phyloP scores from a whole-genome alignment of 1,140 invertebrate genomes.

The Lysiphlebus fabarum region DNA sequence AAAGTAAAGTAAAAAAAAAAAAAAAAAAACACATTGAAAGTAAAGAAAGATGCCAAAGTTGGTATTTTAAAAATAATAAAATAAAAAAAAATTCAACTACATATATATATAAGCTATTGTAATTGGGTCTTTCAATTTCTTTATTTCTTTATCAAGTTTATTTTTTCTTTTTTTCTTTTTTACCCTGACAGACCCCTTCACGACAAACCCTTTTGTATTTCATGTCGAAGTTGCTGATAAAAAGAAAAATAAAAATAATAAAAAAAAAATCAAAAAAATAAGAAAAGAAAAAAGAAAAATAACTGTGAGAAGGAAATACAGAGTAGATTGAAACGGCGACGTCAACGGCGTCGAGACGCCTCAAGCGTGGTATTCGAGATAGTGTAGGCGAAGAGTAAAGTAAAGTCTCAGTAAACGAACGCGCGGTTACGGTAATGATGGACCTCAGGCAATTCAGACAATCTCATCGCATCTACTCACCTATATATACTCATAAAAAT shows the following conservation, averaged over 20 bases:
- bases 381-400: conserved; percentile 7
- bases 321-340: conserved; percentile 9
- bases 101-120: not conserved
- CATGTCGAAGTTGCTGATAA: conserved; percentile 5
- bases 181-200: not conserved
- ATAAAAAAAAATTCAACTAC: not conserved
- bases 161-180: not conserved
- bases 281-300: no score
- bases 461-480: not conserved
- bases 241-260: not conserved
- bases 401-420: conserved; percentile 13
- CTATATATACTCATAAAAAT: conserved; percentile 7
- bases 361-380: conserved; percentile 19
- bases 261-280: not conserved
- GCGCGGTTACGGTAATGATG: conserved; percentile 10
- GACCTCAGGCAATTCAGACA: not conserved
- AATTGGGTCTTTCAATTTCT: not conserved
- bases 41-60: not conserved
- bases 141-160: not conserved
- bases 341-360: conserved; percentile 7
- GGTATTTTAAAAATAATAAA: not conserved
- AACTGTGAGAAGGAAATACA: conserved; percentile 3
- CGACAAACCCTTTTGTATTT: conserved; percentile 5
- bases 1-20: no score
- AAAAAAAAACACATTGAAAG: no score